Conservation (phyloP, 2,797 vertebrate species). For the Streptopelia turtur region DNA sequence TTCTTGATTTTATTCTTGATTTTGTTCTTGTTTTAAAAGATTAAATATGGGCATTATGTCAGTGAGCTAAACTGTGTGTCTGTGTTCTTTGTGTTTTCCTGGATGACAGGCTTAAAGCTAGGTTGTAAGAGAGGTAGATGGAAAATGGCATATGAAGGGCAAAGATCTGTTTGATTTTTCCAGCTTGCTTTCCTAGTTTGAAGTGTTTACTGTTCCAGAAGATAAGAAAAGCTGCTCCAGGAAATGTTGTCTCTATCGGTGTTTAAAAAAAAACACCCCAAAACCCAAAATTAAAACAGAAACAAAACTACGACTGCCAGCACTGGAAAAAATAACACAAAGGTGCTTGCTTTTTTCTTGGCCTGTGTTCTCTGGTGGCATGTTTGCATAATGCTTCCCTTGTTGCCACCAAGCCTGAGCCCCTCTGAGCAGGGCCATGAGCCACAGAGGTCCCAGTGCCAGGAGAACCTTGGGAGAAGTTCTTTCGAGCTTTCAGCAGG, state of each 20-base stretch:
- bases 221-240: background rate
- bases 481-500: background rate
- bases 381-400: background rate
- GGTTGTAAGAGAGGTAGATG: background rate
- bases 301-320: background rate
- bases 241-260: background rate
- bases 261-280: background rate
- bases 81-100: slow-evolving; percentile 51
- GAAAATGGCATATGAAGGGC: background rate
- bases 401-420: background rate
- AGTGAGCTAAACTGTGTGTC: slow-evolving; percentile 63
- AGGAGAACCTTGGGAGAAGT: background rate
- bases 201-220: slow-evolving; percentile 34
- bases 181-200: slow-evolving; percentile 53
- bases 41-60: slow-evolving; percentile 82
- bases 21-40: slow-evolving; percentile 77
- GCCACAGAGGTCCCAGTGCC: background rate
- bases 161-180: slow-evolving; percentile 41
- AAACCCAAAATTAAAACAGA: background rate
- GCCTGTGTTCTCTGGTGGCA: background rate
- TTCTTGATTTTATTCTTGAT: slow-evolving; percentile 76
- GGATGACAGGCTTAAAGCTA: background rate
- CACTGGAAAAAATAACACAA: background rate
- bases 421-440: rapidly evolving
- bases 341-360: background rate